These are phyloP conservation scores for Drosophila tanythrix DNA, from an alignment of 2,888 invertebrate species.

Conservation along the genomic window DNA sequence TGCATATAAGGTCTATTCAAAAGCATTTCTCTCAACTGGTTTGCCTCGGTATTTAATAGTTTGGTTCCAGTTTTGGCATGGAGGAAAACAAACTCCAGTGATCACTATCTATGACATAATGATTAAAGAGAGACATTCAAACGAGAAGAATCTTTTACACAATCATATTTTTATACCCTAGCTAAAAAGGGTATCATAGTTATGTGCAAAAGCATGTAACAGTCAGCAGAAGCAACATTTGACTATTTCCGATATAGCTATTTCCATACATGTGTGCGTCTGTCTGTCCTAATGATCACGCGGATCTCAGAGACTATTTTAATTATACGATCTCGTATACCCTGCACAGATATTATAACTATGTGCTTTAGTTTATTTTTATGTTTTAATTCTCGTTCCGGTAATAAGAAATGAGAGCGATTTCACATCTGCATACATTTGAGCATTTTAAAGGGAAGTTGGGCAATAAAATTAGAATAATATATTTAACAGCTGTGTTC, in stretches of 20 bases:
- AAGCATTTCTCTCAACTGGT: slow-evolving; percentile 51
- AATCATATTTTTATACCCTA: not conserved
- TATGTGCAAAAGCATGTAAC: too few relatives aligned
- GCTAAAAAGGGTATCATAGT: not conserved
- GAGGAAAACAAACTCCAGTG: slow-evolving; percentile 17
- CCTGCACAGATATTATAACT: not conserved
- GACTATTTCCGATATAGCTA: not conserved
- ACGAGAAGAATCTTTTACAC: slow-evolving; percentile 6
- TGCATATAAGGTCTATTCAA: slow-evolving; percentile 40
- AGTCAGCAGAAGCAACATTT: not conserved
- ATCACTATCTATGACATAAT: slow-evolving; percentile 43
- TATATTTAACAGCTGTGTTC: not conserved
- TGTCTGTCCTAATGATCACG: too few relatives aligned
- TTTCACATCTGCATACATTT: not conserved
- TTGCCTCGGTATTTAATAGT: slow-evolving; percentile 30
- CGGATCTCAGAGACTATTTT: not conserved
- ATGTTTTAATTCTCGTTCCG: not conserved
- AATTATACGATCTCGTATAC: not conserved
- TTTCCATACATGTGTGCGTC: not conserved
- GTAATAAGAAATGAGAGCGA: not conserved
- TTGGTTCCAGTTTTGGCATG: slow-evolving; percentile 29
- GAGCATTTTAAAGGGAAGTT: not conserved
- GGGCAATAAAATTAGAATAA: not conserved
- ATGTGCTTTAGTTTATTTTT: not conserved
- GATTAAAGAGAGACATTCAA: slow-evolving; percentile 11